phyloP scores from a whole-genome alignment of 2,797 vertebrate genomes.

The Smutsia gigantea region DNA sequence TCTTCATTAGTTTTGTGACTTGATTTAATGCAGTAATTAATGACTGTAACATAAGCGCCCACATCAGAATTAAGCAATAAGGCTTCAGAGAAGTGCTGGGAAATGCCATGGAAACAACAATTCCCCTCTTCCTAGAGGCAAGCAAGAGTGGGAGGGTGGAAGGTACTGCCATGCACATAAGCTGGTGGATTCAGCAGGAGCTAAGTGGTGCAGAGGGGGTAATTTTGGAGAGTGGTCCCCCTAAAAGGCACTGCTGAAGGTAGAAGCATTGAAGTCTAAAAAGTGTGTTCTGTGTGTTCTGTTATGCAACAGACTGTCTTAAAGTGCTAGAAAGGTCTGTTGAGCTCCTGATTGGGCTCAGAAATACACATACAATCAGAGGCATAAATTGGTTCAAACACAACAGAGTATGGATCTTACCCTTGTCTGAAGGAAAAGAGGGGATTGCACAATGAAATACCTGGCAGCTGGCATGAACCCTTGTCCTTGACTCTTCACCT shows the following conservation, averaged over 20 bases:
- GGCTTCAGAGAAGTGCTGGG: conserved; percentile 46
- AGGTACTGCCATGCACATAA: background rate
- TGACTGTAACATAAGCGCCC: conserved; percentile 50
- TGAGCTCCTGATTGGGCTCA: background rate
- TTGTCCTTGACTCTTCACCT: background rate
- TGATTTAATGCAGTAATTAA: conserved; percentile 74
- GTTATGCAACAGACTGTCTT: conserved; percentile 2
- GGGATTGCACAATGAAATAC: background rate
- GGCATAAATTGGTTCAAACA: background rate
- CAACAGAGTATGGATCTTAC: background rate
- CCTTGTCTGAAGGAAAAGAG: conserved; percentile 1
- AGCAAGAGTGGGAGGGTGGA: background rate
- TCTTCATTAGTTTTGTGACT: conserved; percentile 69
- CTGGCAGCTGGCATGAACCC: background rate
- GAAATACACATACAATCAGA: conserved; percentile 19
- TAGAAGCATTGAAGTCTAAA: background rate
- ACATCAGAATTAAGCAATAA: conserved; percentile 68
- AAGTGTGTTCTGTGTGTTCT: background rate
- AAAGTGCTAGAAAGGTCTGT: conserved; percentile 2
- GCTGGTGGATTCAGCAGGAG: background rate
- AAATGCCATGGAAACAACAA: conserved; percentile 68
- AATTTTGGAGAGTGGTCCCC: background rate
- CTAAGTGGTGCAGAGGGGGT: background rate
- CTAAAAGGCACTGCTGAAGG: background rate
- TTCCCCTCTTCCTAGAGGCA: conserved; percentile 37